Evolutionary conservation across 2,797 vertebrate species (phyloP).

Genomic region (Garrulus glandarius): DNA sequence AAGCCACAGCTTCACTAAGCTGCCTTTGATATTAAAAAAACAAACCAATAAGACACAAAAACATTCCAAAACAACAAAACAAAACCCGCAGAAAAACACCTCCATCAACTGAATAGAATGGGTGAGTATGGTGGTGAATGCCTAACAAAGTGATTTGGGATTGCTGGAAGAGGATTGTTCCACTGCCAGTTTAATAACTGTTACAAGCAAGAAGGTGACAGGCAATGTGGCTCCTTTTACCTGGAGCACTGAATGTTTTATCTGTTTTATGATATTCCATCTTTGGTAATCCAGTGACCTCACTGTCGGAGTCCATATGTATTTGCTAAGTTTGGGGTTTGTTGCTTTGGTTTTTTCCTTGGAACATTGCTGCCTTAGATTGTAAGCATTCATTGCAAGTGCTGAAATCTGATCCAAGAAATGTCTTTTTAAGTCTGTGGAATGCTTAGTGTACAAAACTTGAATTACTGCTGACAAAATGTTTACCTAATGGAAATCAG

Average conservation of each 20-base stretch:
- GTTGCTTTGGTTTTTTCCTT: neutral
- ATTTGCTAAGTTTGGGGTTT: neutral
- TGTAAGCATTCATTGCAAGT: slow-evolving; percentile 21
- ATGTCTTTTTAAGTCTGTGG: neutral
- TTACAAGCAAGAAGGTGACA: neutral
- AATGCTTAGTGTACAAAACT: slow-evolving; percentile 40
- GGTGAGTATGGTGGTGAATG: neutral
- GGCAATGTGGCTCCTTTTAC: neutral
- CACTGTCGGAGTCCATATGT: accelerated
- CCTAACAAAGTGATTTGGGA: neutral
- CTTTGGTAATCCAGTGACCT: neutral
- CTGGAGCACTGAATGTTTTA: neutral
- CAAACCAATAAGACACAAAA: neutral
- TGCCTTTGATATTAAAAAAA: neutral
- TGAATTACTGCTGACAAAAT: slow-evolving; percentile 62
- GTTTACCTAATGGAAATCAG: slow-evolving; percentile 44
- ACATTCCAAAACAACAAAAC: accelerated
- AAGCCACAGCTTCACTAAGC: neutral
- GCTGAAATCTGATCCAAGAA: slow-evolving; percentile 43
- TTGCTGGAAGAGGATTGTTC: neutral
- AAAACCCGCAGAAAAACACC: neutral
- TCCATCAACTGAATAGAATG: neutral
- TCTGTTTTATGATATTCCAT: neutral
- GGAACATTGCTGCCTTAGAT: neutral
- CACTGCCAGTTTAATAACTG: neutral